Conservation (phyloP, 2,888 invertebrate species). For the Sinodicranocentrus sp. region DNA sequence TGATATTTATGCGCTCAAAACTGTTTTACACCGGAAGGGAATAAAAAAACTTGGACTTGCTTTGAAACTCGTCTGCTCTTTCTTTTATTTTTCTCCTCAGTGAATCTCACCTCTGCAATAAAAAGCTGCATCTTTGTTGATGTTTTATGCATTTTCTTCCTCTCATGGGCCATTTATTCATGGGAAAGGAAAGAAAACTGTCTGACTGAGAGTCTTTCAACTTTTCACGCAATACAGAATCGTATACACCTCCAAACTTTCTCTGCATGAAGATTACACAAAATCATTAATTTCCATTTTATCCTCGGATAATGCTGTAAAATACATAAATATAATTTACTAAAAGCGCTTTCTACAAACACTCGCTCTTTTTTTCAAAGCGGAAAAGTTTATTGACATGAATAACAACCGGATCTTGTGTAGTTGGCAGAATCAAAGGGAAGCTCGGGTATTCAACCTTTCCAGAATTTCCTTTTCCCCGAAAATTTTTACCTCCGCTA, state of each 20-base stretch:
- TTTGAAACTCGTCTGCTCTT: too few relatives aligned
- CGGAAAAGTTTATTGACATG: constrained; percentile 2
- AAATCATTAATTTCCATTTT: constrained; percentile 20
- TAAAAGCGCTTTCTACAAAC: constrained; percentile 5
- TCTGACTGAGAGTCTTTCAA: too few relatives aligned
- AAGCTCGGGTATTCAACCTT: too few relatives aligned
- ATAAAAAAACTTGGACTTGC: constrained; percentile 11
- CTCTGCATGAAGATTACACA: constrained; percentile 8
- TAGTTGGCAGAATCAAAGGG: too few relatives aligned
- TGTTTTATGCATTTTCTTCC: constrained; percentile 9
- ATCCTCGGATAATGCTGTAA: background rate
- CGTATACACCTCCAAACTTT: background rate
- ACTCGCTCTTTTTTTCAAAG: background rate
- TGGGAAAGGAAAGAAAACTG: background rate
- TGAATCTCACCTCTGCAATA: background rate
- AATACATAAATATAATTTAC: constrained; percentile 18
- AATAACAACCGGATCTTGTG: constrained; percentile 15
- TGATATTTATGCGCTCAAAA: background rate
- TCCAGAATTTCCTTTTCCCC: too few relatives aligned
- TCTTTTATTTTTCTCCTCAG: background rate
- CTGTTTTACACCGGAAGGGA: constrained; percentile 4
- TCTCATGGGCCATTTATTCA: background rate
- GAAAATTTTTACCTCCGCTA: too few relatives aligned
- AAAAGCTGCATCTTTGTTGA: background rate
- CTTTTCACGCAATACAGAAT: background rate